Base-by-base conservation (phyloP, 35 echinoderm and acorn worm species). In the Diadema setosum region DNA sequence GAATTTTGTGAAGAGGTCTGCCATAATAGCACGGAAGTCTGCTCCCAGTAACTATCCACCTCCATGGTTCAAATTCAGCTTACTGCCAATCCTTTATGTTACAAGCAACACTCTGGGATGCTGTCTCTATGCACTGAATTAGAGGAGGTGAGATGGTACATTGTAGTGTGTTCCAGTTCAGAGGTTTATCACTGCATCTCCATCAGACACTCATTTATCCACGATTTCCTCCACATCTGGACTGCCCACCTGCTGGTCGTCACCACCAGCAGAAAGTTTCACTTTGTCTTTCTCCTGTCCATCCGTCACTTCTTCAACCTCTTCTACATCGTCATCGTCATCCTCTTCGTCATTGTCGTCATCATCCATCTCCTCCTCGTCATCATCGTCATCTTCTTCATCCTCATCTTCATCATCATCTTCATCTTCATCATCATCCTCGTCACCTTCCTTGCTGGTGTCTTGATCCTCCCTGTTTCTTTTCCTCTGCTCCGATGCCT, bases 401-500 rank as follows among this genome's bases (percentile, higher is more conserved):
- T 70, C 82, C 0, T 84, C 82, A 24, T 84, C 80, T 17, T 58
- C 58, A 36, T 75, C 44, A 17, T 75, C 44, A 7, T 80, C 42
- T 17, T 87, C 46, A 33, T 87, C 69, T 5, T 25, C 80, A 18
- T 82, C 76, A 20, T 90, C 65, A 33, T 48, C 45, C 21, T 70
- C 67, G 23, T 91, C 82, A 25, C 83, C 81, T 43, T 55, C 34
- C 60, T 84, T 39, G 64, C 65, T 91, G n/a, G 57, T 70, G 33
- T 49, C 81, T 25, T 90, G 81, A 11, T 83, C 60, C 45, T 90
- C 81, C 56, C 46, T 83, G n/a, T 83, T 83, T 36, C 83, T 82
- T 42, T 90, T 90, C 46, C 46, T 90, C 56, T 84, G 59, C 46
- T 89, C 76, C 24, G 73, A 81, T 25, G 45, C 57, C 52, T 84